phyloP scores from a whole-genome alignment of 1,140 invertebrate genomes.

The Caenorhabditis tropicalis region DNA sequence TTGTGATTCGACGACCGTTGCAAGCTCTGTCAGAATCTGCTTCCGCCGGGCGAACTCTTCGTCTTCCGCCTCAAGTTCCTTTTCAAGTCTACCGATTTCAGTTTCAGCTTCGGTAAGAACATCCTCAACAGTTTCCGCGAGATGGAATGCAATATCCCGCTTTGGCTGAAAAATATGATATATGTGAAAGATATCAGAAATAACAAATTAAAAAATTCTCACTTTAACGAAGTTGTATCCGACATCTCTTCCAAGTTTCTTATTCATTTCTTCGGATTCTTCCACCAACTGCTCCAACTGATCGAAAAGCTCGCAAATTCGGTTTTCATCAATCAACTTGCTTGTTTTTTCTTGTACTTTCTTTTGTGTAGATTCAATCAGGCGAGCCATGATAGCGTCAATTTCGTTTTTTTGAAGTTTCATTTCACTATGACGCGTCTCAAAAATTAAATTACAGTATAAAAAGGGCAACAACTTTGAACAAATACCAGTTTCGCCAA shows the following conservation, averaged over 20 bases:
- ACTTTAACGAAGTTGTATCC: not conserved
- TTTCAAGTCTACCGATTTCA: not conserved
- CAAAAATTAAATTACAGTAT: not conserved
- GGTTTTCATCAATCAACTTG: not conserved
- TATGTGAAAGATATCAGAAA: no score
- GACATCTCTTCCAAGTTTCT: not conserved
- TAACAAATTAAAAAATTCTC: not conserved
- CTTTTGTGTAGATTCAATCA: not conserved
- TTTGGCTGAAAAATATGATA: not conserved
- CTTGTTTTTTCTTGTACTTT: not conserved
- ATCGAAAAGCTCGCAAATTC: not conserved
- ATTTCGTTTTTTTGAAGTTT: not conserved
- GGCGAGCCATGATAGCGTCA: not conserved
- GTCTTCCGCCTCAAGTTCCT: not conserved
- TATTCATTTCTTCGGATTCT: not conserved
- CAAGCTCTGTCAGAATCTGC: not conserved
- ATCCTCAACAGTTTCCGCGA: not conserved
- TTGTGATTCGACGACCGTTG: slow-evolving; percentile 3
- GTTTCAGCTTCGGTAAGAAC: not conserved
- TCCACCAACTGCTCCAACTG: not conserved
- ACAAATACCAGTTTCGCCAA: not conserved
- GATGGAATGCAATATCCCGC: not conserved
- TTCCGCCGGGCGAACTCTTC: not conserved
- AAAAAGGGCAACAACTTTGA: no score
- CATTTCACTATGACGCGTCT: not conserved